A percentile compares a stretch with the other conserved stretches of the same genome.
phyloP scores from a whole-genome alignment of 2,113 vertebrate species.

The Gallinago undulata region DNA sequence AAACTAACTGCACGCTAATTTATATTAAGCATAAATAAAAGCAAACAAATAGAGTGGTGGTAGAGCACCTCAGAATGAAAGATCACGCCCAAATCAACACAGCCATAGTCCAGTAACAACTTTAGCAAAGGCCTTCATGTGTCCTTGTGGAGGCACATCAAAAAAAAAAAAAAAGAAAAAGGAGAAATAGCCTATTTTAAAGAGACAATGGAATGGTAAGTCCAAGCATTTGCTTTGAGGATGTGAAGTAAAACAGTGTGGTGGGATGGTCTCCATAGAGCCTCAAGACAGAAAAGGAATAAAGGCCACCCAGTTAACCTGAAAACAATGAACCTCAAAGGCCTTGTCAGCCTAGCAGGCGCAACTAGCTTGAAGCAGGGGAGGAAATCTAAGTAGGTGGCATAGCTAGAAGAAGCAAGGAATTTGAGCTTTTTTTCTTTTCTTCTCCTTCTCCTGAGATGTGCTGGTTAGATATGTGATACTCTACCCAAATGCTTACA shows the following conservation, averaged over 20 bases:
- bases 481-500: neutral
- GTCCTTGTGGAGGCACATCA: neutral
- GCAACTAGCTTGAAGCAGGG: neutral
- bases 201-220: conserved; percentile 28
- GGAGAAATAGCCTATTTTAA: conserved; percentile 2
- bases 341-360: conserved; percentile 22
- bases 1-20: neutral
- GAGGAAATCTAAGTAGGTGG: conserved; percentile 59
- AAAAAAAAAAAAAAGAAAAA: neutral
- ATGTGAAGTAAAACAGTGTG: conserved; percentile 45
- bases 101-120: neutral
- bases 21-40: neutral
- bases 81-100: neutral
- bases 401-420: conserved; percentile 2
- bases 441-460: neutral
- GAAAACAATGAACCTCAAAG: conserved; percentile 49
- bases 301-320: conserved; percentile 65
- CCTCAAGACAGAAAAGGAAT: conserved; percentile 24
- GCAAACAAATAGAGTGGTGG: neutral
- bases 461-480: conserved; percentile 18
- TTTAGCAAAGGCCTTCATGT: neutral
- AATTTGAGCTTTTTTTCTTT: neutral
- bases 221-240: conserved; percentile 41
- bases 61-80: neutral
- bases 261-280: conserved; percentile 19